Evolutionary conservation across 1,140 invertebrate genomes (phyloP), one percentile per base, ranked within the genome.

Genomic region (Brachystomella parvula): DNA sequence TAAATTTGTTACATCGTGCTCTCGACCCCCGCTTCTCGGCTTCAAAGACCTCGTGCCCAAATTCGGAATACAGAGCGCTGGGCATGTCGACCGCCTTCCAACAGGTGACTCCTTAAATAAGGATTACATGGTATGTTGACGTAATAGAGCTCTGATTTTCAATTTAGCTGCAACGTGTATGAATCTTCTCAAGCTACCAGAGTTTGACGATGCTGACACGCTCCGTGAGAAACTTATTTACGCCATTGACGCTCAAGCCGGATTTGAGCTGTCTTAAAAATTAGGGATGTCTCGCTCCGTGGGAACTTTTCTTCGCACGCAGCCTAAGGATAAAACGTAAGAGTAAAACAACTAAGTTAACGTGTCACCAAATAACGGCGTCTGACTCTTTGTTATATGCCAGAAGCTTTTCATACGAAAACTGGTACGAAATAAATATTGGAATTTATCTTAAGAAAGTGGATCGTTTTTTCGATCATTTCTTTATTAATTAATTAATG

Each of bases 1-100:
- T 0, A 96, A 96, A 78, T 98, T 98, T 83, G 94, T 97, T 3
- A 98, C 96, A 0, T 96, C 93, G 76, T 97, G 94, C 75, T 97
- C 94, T 0, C 79, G 94, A 72, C 93, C 94, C n/a, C 96, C 96
- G 2, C 80, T 98, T n/a, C 79, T 97, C 26, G 96, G 96, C 19
- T 98, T 98, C 76, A 97, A 95, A 84, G 92, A 73, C 61, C 63
- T 73, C 3, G 49, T 64, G 2, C 71, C 71, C 0, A 70, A 70
- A 15, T 73, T 73, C 63, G 81, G 74, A 63, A 72, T 69, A 29
- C 68, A 69, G 49, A 67, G 33, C n/a, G 59, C 63, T 12, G 70
- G 67, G 0, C 31, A 53, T 21, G 64, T 61, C 1, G 70, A 74
- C 39, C 66, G 71, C 2, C 24, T 72, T 3, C 71, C 71, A 1